These are phyloP conservation scores for Larimichthys crocea DNA, from an alignment of 2,113 vertebrate species.

Conservation along the genomic window DNA sequence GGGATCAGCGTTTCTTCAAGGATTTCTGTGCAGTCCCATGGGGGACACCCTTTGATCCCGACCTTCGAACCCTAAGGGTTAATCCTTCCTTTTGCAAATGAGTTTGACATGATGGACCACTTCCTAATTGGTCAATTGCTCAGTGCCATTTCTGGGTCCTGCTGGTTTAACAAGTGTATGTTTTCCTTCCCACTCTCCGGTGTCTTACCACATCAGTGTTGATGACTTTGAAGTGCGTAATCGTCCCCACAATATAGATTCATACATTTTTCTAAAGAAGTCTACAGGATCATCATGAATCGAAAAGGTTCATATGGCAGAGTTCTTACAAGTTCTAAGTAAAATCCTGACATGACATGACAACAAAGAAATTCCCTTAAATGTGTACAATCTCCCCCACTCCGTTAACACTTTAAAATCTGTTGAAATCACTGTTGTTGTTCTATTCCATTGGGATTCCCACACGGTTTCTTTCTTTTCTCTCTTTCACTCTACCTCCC, in stretches of 20 bases:
- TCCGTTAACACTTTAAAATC: background rate
- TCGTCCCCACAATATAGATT: background rate
- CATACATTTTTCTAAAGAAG: background rate
- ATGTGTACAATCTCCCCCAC: background rate
- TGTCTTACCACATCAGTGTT: slow-evolving; percentile 33
- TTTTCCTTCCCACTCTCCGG: slow-evolving; percentile 47
- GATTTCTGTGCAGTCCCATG: slow-evolving; percentile 78
- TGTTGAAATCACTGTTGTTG: slow-evolving; percentile 22
- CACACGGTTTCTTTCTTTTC: slow-evolving; percentile 35
- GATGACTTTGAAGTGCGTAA: slow-evolving; percentile 36
- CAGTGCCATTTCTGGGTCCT: slow-evolving; percentile 53
- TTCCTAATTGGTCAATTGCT: slow-evolving; percentile 82
- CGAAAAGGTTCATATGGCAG: slow-evolving; percentile 13
- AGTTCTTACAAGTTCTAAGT: background rate
- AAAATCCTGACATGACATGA: background rate
- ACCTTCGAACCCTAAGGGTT: slow-evolving; percentile 82
- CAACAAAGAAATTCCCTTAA: background rate
- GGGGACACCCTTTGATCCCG: slow-evolving; percentile 84
- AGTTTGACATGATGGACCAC: slow-evolving; percentile 84
- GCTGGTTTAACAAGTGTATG: slow-evolving; percentile 75
- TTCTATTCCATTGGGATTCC: slow-evolving; percentile 23
- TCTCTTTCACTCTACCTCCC: slow-evolving; percentile 42
- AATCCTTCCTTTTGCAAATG: slow-evolving; percentile 84
- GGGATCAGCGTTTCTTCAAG: slow-evolving; percentile 82
- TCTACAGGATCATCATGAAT: background rate